Evolutionary conservation across 2,113 vertebrate species (phyloP).

Genomic region (Hemibagrus wyckioides): DNA sequence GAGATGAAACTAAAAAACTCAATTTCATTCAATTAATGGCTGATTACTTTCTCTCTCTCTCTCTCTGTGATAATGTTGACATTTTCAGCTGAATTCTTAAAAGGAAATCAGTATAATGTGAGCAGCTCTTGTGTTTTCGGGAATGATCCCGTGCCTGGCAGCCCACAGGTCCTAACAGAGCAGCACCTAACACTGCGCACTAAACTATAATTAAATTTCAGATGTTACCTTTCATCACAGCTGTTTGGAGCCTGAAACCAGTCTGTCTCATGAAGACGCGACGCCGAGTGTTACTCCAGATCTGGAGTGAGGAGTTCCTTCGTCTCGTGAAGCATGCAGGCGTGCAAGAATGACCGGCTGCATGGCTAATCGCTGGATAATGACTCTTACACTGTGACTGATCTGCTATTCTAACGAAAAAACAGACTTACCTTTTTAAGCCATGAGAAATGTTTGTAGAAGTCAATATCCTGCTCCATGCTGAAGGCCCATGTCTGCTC

Average conservation of each 20-base stretch:
- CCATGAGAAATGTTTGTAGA: constrained; percentile 96
- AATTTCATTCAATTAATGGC: too few species aligned
- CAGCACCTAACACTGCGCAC: background rate
- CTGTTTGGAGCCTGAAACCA: constrained; percentile 27
- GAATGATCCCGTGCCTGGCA: constrained; percentile 35
- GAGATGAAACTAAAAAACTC: too few species aligned
- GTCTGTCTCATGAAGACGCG: background rate
- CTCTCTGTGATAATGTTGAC: background rate
- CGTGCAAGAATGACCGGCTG: background rate
- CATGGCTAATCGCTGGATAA: background rate
- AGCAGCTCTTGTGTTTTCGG: constrained; percentile 27
- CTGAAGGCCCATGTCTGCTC: constrained; percentile 87
- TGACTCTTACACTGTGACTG: background rate
- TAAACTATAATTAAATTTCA: constrained; percentile 29
- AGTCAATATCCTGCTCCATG: constrained; percentile 95
- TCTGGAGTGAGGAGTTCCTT: background rate
- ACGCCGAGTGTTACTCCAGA: background rate
- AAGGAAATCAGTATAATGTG: background rate
- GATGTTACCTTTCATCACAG: constrained; percentile 24
- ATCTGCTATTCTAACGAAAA: background rate
- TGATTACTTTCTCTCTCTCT: too few species aligned
- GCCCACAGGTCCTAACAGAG: constrained; percentile 22
- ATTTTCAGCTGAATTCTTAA: background rate
- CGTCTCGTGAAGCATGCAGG: background rate
- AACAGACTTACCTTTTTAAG: constrained; percentile 86